Base-by-base conservation (phyloP, 1,140 invertebrate species). In the Drosophila sproati region DNA sequence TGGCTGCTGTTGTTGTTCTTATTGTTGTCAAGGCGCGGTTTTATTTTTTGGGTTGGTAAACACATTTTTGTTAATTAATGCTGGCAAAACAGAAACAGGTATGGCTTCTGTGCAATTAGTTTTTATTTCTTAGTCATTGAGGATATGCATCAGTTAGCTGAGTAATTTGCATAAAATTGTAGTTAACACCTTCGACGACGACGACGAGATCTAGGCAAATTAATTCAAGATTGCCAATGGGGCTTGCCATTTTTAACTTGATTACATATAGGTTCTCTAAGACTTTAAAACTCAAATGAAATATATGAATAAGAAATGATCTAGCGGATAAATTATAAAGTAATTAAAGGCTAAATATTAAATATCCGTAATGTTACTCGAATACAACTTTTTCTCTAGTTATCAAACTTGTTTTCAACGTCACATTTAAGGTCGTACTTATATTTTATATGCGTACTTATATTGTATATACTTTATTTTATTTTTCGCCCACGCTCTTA, bases 91-190 rank as follows among this genome's bases (percentile, higher is more conserved):
- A 68, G 64, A 77, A 64, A 45, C 52, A 47, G 29, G 34, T 20
- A 52, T 55, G 34, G 48, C 66, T 69, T 66, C 45, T 75, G 60
- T 80, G 81, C 82, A 85, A 85, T 85, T 86, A 81, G 82, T 55
- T 74, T 61, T 80, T 80, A 50, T 35, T 75, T 43, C 55, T 54
- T 48, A 43, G n/a, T 52, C 66, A 75, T 47, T 68, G 70, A 3
- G 59, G 69, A 86, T 86, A 86, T 85, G 71, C 82, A 86, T 86
- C 78, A 59, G 66, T 78, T 63, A 48, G 59, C n/a, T 0, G 20
- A 41, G 12, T 70, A 71, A 87, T 87, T 87, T 87, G 82, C 82
- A 87, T 87, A 73, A 87, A 73, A 79, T 73, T 82, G 63, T 73
- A 75, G 78, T 82, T 86, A 87, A 86, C 82, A 86, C 82, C 78